Evolutionary conservation across 1,140 invertebrate species (phyloP).

Genomic region (Heliconius hermathena): DNA sequence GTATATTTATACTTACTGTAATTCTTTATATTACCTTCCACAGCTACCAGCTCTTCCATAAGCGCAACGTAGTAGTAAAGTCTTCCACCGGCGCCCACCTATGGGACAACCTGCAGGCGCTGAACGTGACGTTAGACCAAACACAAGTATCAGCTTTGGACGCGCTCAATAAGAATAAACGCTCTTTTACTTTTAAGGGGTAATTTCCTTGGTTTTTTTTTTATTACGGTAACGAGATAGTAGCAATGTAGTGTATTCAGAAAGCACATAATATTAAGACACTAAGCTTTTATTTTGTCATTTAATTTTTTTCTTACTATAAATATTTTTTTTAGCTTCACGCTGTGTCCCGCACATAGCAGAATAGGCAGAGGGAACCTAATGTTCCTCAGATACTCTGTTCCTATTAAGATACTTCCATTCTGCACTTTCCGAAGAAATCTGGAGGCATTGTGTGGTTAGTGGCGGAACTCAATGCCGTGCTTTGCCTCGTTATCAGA

Average conservation of each 20-base stretch:
- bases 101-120: slow-evolving; percentile 87
- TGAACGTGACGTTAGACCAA: slow-evolving; percentile 84
- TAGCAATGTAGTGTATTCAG: neutral
- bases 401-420: no score
- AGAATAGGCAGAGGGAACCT: no score
- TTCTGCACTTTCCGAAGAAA: no score
- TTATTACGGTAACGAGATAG: neutral
- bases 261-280: neutral
- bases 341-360: no score
- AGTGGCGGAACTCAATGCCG: no score
- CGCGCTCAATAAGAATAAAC: slow-evolving; percentile 60
- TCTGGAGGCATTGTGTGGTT: no score
- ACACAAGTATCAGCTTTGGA: slow-evolving; percentile 76
- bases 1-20: no score
- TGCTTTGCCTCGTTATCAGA: no score
- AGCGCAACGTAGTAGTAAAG: slow-evolving; percentile 84
- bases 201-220: slow-evolving; percentile 29
- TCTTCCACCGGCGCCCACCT: slow-evolving; percentile 86
- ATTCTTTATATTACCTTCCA: slow-evolving; percentile 11
- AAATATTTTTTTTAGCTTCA: no score
- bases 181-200: slow-evolving; percentile 61
- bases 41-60: slow-evolving; percentile 84
- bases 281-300: neutral
- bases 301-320: no score
- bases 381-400: no score